phyloP scores from a whole-genome alignment of 1,140 invertebrate genomes.

The Euwallacea similis region DNA sequence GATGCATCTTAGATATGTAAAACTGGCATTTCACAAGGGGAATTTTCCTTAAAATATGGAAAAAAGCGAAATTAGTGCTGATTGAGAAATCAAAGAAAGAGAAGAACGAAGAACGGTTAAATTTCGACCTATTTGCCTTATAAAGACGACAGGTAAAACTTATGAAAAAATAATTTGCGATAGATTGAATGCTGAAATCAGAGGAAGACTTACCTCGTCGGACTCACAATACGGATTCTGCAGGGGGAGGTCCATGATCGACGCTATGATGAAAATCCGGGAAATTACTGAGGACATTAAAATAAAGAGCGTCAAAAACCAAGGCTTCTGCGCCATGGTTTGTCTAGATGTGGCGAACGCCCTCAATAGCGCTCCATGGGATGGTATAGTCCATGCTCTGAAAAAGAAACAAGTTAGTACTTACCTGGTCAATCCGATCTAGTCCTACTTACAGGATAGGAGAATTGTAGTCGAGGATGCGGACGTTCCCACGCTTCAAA shows the following conservation, averaged over 20 bases:
- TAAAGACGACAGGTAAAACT: background rate
- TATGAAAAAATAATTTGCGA: background rate
- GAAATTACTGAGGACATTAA: background rate
- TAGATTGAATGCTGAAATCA: background rate
- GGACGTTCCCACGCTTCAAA: background rate
- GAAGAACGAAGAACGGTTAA: constrained; percentile 10
- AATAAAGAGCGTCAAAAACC: background rate
- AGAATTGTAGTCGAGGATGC: background rate
- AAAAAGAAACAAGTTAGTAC: background rate
- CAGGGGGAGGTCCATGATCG: background rate
- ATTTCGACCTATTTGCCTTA: constrained; percentile 22
- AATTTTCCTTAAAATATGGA: constrained; percentile 32
- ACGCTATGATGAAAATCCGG: background rate
- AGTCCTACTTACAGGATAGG: background rate
- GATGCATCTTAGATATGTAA: background rate
- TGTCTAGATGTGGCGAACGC: background rate
- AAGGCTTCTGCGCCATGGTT: background rate
- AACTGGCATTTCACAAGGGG: background rate
- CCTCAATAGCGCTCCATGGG: background rate
- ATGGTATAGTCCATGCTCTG: background rate
- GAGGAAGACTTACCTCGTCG: background rate
- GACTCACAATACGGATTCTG: background rate
- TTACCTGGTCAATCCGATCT: background rate
- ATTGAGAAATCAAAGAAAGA: constrained; percentile 21
- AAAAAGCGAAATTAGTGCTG: constrained; percentile 23